A percentile compares a stretch with the other conserved stretches of the same genome.
These are phyloP conservation scores for Branchinecta lynchi DNA, from an alignment of 1,140 invertebrate species.

Conservation along the genomic window DNA sequence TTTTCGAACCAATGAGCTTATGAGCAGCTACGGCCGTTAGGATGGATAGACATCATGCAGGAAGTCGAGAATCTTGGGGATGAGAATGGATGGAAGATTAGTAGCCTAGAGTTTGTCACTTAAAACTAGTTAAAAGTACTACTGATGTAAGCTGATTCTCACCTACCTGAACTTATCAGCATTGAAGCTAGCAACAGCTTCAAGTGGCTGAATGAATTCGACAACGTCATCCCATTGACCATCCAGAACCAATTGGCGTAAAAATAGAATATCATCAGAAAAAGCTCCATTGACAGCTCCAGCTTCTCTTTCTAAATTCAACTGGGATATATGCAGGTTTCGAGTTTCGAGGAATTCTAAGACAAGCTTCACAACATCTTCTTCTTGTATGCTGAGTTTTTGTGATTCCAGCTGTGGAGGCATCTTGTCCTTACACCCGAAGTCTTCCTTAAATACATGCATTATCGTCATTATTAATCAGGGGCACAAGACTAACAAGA, in stretches of 20 bases:
- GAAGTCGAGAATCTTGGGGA: too few relatives aligned
- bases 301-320: constrained; percentile 83
- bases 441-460: too few relatives aligned
- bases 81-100: too few relatives aligned
- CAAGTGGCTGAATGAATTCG: constrained; percentile 90
- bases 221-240: constrained; percentile 96
- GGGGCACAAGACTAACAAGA: too few relatives aligned
- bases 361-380: constrained; percentile 75
- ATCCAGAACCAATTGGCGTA: constrained; percentile 84
- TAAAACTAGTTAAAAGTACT: too few relatives aligned
- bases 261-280: constrained; percentile 79
- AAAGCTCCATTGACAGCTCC: constrained; percentile 81
- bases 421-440: too few relatives aligned
- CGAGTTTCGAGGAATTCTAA: constrained; percentile 84
- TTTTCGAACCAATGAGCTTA: too few relatives aligned
- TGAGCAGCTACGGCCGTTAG: too few relatives aligned
- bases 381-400: constrained; percentile 64
- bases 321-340: constrained; percentile 72
- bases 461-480: too few relatives aligned
- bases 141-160: too few relatives aligned
- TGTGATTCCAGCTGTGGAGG: constrained; percentile 36
- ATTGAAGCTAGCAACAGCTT: constrained; percentile 45
- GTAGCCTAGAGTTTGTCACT: too few relatives aligned
- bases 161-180: constrained; percentile 14
- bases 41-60: too few relatives aligned